Base-by-base conservation (phyloP, 2,113 vertebrate genomes). In the Bagarius yarrelli region DNA sequence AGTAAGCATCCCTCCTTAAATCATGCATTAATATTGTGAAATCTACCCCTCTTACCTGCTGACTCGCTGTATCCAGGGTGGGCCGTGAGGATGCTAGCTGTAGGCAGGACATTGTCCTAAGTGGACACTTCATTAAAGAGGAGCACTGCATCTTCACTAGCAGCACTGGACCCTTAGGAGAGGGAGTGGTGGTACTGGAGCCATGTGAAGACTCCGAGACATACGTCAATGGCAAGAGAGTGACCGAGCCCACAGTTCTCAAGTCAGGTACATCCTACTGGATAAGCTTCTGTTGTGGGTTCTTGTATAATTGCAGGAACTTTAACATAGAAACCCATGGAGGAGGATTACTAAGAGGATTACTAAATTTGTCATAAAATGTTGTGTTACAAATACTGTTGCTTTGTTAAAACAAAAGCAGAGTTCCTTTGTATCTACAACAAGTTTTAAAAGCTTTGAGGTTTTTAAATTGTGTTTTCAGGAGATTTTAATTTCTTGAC, bases 81-180 rank as follows among this genome's bases (percentile, higher is more conserved):
- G 98, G 98, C 70, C 94, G 97, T 53, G 96, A 98, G 74, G 95
- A 97, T 44, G 95, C 94, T 0, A 95, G 94, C 87, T 93, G 94
- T 83, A 94, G 97, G n/a, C 98, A 98, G 85, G 98, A 98, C 91
- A 98, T 99, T 0, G 96, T 99, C 52, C 94, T 99, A 74, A 98
- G 97, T 0, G 97, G 98, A 0, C 98, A 98, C 85, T 99, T 99
- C 86, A 99, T 99, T 89, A 94, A 93, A 86, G 97, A 98, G 30
- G 97, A 98, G 76, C 98, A 99, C 86, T 98, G 98, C 76, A 92
- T 96, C 83, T 98, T 99, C 93, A 95, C 95, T 83, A 98, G 97
- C 0, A 93, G 95, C 87, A 94, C 90, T 2, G 90, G 91, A 18
- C 90, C 92, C 0, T 87, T 93, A 1, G 94, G 94, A 23, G 97